Conservation (phyloP, 2,888 invertebrate species). For the Cephus rjabovi region DNA sequence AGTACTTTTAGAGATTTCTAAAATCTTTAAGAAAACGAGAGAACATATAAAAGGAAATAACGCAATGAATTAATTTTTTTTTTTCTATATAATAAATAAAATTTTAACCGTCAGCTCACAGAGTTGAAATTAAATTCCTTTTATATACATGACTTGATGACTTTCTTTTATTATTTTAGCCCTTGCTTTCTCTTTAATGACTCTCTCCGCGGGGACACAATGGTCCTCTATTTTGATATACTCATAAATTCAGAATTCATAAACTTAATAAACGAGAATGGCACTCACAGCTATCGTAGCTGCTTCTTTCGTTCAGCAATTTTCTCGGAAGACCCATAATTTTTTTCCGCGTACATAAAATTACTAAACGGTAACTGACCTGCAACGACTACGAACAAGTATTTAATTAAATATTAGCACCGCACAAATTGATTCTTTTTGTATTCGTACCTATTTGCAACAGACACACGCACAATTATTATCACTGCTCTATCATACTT, state of each 20-base stretch:
- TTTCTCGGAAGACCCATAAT: background rate
- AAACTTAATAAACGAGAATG: background rate
- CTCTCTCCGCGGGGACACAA: background rate
- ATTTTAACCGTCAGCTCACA: background rate
- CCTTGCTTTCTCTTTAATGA: background rate
- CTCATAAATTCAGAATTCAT: background rate
- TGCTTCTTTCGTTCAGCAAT: background rate
- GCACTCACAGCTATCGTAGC: background rate
- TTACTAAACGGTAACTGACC: background rate
- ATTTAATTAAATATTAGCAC: constrained; percentile 35
- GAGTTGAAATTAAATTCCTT: background rate
- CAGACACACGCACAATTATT: background rate
- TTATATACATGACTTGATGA: background rate
- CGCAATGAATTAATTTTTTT: background rate
- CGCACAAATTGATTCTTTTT: constrained; percentile 27
- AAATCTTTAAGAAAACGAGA: background rate
- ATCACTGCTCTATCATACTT: background rate
- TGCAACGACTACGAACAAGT: constrained; percentile 1
- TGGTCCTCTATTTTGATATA: background rate
- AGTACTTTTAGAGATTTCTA: background rate
- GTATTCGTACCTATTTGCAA: background rate
- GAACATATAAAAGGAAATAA: background rate
- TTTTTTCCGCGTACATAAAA: background rate
- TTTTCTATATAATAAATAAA: background rate
- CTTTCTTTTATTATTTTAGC: background rate